Evolutionary conservation across 64 coral and sea anemone genomes (phyloP), one percentile per base, ranked within the genome.

Genomic region (Exaiptasia diaphana): DNA sequence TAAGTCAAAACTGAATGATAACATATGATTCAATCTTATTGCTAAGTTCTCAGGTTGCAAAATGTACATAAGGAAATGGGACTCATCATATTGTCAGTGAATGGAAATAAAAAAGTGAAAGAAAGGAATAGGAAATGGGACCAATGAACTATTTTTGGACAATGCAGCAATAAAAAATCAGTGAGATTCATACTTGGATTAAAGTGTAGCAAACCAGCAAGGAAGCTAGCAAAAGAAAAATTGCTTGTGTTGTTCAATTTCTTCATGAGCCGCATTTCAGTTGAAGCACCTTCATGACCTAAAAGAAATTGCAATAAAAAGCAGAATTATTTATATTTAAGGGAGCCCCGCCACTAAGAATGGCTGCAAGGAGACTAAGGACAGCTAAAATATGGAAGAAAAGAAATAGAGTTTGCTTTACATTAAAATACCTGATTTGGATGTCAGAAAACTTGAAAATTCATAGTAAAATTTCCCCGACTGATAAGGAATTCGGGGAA

Each of bases 171-270:
- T n/a, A 35, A 21, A 9, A 9, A 21, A 38, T 70, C 4, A 70
- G 8, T 15, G 22, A 72, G 17, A 22, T 30, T 6, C 53, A 80
- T 65, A 93, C 91, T 62, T 69, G 91, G 91, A 15, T 84, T 88
- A 41, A 88, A 93, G 12, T 87, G 77, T 22, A 93, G 73, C 37
- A 93, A 41, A 3, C 91, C 85, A 63, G 73, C 72, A 56, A 93
- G 40, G 41, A 93, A 93, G 79, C 74, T 88, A 7, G 91, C 71
- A 67, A 93, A 93, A 31, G 53, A 68, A 39, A 76, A 93, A 77
- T 93, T 70, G 30, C 78, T 74, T 63, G 80, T 83, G 40, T 93
- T 88, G 12, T 53, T 53, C 17, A 93, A 62, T 49, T 61, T 93
- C 27, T 59, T 88, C 85, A 93, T 93, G 20, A 93, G 27, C 27